Conservation (phyloP, 2,888 invertebrate genomes). For the Thelaira solivaga region DNA sequence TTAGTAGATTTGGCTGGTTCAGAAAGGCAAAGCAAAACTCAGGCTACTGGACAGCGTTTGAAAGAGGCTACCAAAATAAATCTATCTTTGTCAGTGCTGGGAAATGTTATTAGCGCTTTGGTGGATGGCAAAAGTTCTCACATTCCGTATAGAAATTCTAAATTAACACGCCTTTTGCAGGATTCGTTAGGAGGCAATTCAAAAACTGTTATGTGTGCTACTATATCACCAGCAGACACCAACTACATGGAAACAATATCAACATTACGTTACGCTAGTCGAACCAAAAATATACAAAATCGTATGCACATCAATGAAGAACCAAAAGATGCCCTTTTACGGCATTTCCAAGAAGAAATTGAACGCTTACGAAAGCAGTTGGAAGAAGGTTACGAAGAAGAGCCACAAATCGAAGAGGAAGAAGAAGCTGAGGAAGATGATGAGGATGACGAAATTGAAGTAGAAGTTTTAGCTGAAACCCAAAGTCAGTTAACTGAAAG, state of each 20-base stretch:
- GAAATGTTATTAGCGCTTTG: slow-evolving; percentile 98
- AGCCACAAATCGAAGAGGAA: slow-evolving; percentile 70
- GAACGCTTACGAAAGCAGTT: slow-evolving; percentile 92
- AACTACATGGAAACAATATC: slow-evolving; percentile 99
- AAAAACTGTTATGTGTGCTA: slow-evolving; percentile 97
- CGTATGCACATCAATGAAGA: slow-evolving; percentile 97
- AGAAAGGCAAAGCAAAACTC: slow-evolving; percentile 97
- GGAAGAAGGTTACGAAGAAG: slow-evolving; percentile 81
- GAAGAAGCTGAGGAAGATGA: slow-evolving; percentile 74
- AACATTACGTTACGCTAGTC: slow-evolving; percentile 96
- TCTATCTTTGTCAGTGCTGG: slow-evolving; percentile 96
- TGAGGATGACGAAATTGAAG: slow-evolving; percentile 79
- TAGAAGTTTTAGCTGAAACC: slow-evolving; percentile 79
- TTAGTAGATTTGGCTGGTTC: slow-evolving; percentile 98
- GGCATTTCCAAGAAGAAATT: slow-evolving; percentile 98
- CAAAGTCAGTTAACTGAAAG: slow-evolving; percentile 77
- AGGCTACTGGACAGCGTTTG: slow-evolving; percentile 93
- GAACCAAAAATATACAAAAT: slow-evolving; percentile 98
- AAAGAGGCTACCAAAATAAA: slow-evolving; percentile 99
- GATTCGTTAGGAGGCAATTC: slow-evolving; percentile 98
- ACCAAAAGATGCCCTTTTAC: slow-evolving; percentile 95
- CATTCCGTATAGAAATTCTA: slow-evolving; percentile 98
- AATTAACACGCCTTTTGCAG: slow-evolving; percentile 94
- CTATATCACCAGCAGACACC: slow-evolving; percentile 95
- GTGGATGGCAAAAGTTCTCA: slow-evolving; percentile 98